phyloP scores from a whole-genome alignment of 2,888 invertebrate genomes.

The Polia nebulosa region DNA sequence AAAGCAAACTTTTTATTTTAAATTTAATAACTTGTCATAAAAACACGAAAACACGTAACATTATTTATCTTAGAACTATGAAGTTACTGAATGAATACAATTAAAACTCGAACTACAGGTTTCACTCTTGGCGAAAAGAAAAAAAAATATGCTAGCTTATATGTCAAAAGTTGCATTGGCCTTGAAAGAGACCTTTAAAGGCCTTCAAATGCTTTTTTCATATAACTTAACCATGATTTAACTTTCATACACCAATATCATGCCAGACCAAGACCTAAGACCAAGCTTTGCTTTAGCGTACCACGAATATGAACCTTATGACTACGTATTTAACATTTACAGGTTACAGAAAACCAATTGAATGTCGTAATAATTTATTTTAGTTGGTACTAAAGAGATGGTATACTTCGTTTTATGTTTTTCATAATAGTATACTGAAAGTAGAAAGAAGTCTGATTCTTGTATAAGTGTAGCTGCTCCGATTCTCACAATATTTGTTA shows the following conservation, averaged over 20 bases:
- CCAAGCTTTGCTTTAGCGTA: slow-evolving; percentile 68
- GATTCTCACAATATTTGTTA: neutral
- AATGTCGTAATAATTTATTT: slow-evolving; percentile 29
- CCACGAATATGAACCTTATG: slow-evolving; percentile 60
- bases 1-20: too few relatives aligned
- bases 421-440: too few relatives aligned
- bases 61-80: too few relatives aligned
- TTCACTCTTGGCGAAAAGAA: too few relatives aligned
- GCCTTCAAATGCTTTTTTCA: slow-evolving; percentile 20
- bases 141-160: too few relatives aligned
- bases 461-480: neutral
- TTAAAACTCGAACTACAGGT: too few relatives aligned
- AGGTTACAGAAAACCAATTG: slow-evolving; percentile 28
- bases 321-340: slow-evolving; percentile 44
- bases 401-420: slow-evolving; percentile 21
- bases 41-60: too few relatives aligned
- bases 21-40: too few relatives aligned
- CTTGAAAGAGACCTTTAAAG: slow-evolving; percentile 17
- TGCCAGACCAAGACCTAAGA: slow-evolving; percentile 36
- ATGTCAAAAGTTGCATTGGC: too few relatives aligned
- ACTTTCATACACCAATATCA: slow-evolving; percentile 34
- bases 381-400: slow-evolving; percentile 44
- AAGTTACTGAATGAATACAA: too few relatives aligned
- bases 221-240: slow-evolving; percentile 46
- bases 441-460: too few relatives aligned